Percentiles rank a stretch among this genome's conserved stretches.
phyloP scores from a whole-genome alignment of 1,140 invertebrate genomes.

The Dryas iulia region DNA sequence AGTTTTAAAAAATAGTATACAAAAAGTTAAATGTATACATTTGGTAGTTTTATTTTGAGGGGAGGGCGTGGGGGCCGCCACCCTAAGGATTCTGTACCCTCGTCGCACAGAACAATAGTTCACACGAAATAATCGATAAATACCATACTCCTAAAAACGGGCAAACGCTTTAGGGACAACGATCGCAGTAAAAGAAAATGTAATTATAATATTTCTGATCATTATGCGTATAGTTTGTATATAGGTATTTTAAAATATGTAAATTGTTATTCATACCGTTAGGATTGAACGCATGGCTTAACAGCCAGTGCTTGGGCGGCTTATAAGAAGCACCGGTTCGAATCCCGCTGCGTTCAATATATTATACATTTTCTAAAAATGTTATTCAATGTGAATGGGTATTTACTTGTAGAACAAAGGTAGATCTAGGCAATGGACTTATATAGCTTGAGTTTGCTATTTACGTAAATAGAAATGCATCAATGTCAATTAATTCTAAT shows the following conservation, averaged over 20 bases:
- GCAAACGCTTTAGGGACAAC: not conserved
- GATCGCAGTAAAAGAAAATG: not conserved
- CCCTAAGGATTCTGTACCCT: constrained; percentile 67
- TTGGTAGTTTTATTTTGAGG: constrained; percentile 48
- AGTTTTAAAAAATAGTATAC: constrained; percentile 35
- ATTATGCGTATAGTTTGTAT: not conserved
- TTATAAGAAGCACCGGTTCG: no score
- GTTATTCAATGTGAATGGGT: no score
- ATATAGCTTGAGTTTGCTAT: not conserved
- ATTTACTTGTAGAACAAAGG: not conserved
- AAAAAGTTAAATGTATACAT: constrained; percentile 42
- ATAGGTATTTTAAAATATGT: not conserved
- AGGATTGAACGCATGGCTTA: no score
- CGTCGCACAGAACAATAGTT: constrained; percentile 64
- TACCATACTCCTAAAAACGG: constrained; percentile 19
- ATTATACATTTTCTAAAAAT: no score
- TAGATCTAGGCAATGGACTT: not conserved
- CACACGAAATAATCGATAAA: constrained; percentile 71
- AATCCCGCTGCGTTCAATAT: no score
- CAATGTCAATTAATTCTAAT: constrained; percentile 27
- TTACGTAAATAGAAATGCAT: constrained; percentile 18
- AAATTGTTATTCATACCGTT: no score
- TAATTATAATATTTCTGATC: not conserved
- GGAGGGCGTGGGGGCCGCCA: constrained; percentile 42
- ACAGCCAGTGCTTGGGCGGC: no score